phyloP scores from a whole-genome alignment of 1,140 invertebrate genomes.

The Diploscapter pachys region DNA sequence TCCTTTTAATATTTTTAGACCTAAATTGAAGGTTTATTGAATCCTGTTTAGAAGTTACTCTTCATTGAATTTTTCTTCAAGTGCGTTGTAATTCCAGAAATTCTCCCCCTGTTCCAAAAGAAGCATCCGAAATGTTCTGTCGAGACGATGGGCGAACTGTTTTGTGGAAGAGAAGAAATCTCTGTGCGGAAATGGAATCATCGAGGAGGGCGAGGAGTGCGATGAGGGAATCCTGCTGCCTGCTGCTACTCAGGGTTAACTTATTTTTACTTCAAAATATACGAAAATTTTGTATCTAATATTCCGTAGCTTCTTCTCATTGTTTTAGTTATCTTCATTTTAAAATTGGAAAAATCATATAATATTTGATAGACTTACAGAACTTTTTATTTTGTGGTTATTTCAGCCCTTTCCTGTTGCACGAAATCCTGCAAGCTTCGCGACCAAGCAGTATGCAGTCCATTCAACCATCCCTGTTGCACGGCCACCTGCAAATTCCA shows the following conservation, averaged over 20 bases:
- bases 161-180: slow-evolving; percentile 25
- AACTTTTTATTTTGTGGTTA: background rate
- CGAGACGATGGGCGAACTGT: slow-evolving; percentile 6
- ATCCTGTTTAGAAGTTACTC: no score
- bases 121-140: slow-evolving; percentile 22
- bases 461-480: slow-evolving; percentile 20
- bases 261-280: slow-evolving; percentile 3
- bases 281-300: background rate
- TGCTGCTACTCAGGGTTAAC: background rate
- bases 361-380: no score
- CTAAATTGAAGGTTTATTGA: no score
- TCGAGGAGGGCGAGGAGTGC: slow-evolving; percentile 33
- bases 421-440: slow-evolving; percentile 5
- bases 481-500: slow-evolving; percentile 17
- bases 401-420: slow-evolving; percentile 11
- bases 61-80: no score
- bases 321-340: background rate
- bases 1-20: no score
- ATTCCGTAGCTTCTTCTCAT: background rate
- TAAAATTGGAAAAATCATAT: background rate
- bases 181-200: slow-evolving; percentile 30
- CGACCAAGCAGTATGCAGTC: slow-evolving; percentile 8
- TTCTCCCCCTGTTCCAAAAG: slow-evolving; percentile 28
- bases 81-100: slow-evolving; percentile 7
- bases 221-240: slow-evolving; percentile 21